Percentiles rank a stretch among this genome's conserved stretches.
phyloP scores from a whole-genome alignment of 2,888 invertebrate genomes.

The Xestia c-nigrum region DNA sequence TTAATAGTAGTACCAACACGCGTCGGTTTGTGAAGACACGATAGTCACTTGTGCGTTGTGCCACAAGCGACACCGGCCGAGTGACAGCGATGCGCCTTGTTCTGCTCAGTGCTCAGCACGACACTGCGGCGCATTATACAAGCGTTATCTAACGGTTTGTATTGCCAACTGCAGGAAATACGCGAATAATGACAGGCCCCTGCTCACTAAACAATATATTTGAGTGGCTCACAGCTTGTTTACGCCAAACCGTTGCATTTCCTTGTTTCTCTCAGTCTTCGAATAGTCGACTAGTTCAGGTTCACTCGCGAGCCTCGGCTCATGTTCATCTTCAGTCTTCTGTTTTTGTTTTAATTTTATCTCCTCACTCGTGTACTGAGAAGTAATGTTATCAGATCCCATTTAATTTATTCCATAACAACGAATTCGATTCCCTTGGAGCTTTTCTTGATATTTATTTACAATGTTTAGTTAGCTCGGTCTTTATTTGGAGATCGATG shows the following conservation, averaged over 20 bases:
- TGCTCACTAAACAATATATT: background rate
- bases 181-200: background rate
- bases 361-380: too few relatives aligned
- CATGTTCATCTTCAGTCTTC: background rate
- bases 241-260: background rate
- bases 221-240: background rate
- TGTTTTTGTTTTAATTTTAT: background rate
- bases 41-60: background rate
- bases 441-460: background rate
- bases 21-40: background rate
- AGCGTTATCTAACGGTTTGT: conserved; percentile 18
- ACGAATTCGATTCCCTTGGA: background rate
- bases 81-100: background rate
- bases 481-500: background rate
- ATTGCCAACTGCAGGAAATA: conserved; percentile 3
- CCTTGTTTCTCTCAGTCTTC: background rate
- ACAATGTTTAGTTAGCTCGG: conserved; percentile 8
- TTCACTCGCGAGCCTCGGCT: too few relatives aligned
- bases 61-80: background rate
- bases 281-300: background rate
- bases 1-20: background rate
- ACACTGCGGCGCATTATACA: background rate
- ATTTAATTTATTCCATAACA: background rate
- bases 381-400: background rate
- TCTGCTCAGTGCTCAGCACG: background rate